Evolutionary conservation across 2,797 vertebrate species (phyloP).

Genomic region (Urocyon cinereoargenteus): DNA sequence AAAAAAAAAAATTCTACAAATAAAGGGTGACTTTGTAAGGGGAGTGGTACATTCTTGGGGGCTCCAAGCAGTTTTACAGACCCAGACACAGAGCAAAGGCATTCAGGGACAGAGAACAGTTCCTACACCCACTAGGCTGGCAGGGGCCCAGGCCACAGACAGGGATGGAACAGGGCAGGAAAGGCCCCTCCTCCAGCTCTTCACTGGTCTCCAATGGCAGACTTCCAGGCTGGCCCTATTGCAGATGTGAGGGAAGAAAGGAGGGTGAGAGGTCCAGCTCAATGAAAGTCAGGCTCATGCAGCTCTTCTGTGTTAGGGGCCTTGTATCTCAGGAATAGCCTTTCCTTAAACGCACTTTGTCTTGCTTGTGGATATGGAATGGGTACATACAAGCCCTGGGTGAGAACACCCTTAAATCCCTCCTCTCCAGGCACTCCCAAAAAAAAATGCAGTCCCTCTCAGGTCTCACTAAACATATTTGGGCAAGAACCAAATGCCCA

Average conservation of each 20-base stretch:
- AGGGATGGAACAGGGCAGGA: neutral
- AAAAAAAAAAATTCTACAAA: neutral
- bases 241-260: neutral
- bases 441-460: neutral
- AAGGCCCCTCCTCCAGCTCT: neutral
- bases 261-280: neutral
- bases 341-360: neutral
- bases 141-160: neutral
- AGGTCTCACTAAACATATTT: neutral
- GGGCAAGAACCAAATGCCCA: neutral
- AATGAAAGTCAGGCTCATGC: neutral
- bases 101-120: neutral
- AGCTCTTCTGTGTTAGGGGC: neutral
- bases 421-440: neutral
- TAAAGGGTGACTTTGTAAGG: conserved; percentile 52
- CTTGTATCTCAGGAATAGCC: neutral
- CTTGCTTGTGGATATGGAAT: neutral
- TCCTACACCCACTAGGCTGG: neutral
- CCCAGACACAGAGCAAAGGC: conserved; percentile 1
- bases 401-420: neutral
- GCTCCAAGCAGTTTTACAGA: conserved; percentile 54
- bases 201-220: neutral
- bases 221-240: neutral
- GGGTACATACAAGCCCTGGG: neutral
- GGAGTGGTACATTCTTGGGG: neutral